Conservation (phyloP, 2,888 invertebrate genomes). For the Drosophila robusta region DNA sequence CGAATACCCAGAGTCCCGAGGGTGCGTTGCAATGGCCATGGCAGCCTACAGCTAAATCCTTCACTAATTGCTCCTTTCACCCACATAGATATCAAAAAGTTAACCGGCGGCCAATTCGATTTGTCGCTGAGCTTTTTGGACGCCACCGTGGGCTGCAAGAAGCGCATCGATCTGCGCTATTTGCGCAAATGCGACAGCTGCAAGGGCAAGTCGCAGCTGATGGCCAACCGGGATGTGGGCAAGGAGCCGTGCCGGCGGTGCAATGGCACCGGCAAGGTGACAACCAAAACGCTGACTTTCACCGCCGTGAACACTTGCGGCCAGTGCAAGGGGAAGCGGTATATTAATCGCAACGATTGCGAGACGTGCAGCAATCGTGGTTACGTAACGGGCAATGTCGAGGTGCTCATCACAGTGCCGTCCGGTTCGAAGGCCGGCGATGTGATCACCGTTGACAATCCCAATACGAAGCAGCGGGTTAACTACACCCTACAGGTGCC, state of each 20-base stretch:
- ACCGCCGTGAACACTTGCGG: slow-evolving; percentile 66
- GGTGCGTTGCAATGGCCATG: slow-evolving; percentile 43
- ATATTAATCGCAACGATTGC: slow-evolving; percentile 77
- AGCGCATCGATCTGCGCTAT: slow-evolving; percentile 72
- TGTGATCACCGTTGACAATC: slow-evolving; percentile 74
- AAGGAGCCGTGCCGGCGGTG: slow-evolving; percentile 82
- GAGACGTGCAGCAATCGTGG: slow-evolving; percentile 81
- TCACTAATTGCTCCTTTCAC: neutral
- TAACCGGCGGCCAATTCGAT: slow-evolving; percentile 63
- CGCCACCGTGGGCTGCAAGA: slow-evolving; percentile 80
- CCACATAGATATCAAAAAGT: slow-evolving; percentile 58
- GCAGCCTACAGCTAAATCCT: neutral
- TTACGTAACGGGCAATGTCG: slow-evolving; percentile 63
- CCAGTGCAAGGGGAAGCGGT: slow-evolving; percentile 80
- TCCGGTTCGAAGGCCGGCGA: slow-evolving; percentile 79
- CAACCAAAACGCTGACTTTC: slow-evolving; percentile 67
- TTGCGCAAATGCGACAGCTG: slow-evolving; percentile 79
- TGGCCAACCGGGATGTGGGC: slow-evolving; percentile 65
- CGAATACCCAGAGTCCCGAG: slow-evolving; percentile 25
- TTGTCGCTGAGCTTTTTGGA: slow-evolving; percentile 79
- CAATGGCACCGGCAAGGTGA: slow-evolving; percentile 79
- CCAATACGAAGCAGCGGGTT: slow-evolving; percentile 74
- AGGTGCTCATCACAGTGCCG: slow-evolving; percentile 75
- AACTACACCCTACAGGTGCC: slow-evolving; percentile 74
- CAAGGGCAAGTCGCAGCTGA: slow-evolving; percentile 74